phyloP scores from a whole-genome alignment of 2,888 invertebrate genomes.

The Caenorhabditis zanzibari region DNA sequence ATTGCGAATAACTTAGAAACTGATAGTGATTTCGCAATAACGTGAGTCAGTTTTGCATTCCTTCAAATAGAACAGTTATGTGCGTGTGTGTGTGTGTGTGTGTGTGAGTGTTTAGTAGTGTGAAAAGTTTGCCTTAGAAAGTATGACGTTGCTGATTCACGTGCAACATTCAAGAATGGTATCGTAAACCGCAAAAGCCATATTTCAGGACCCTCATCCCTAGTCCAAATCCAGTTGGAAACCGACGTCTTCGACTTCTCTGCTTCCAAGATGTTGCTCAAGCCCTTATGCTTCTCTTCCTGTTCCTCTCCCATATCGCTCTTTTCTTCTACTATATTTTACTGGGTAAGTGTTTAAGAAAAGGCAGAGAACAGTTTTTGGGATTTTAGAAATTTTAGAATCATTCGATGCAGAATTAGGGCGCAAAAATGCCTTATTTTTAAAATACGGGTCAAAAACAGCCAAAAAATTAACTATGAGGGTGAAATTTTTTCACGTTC shows the following conservation, averaged over 20 bases:
- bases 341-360: slow-evolving; percentile 54
- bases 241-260: slow-evolving; percentile 61
- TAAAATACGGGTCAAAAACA: too few relatives aligned
- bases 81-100: neutral
- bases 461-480: too few relatives aligned
- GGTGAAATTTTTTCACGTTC: too few relatives aligned
- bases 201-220: slow-evolving; percentile 50
- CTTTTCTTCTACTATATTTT: slow-evolving; percentile 73
- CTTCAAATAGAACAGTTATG: slow-evolving; percentile 1
- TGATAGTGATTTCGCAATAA: slow-evolving; percentile 34
- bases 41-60: slow-evolving; percentile 28
- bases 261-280: slow-evolving; percentile 69
- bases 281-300: slow-evolving; percentile 66
- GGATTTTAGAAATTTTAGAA: neutral
- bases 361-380: neutral
- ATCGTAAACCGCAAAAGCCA: too few relatives aligned
- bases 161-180: neutral
- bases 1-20: slow-evolving; percentile 29
- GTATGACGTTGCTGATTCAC: neutral
- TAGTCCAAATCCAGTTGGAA: slow-evolving; percentile 42
- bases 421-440: too few relatives aligned
- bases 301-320: slow-evolving; percentile 71
- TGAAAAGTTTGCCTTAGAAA: slow-evolving; percentile 1
- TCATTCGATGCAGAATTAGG: too few relatives aligned
- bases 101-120: too few relatives aligned